Conservation (phyloP, 2,797 vertebrate genomes). For the Philypnodon macrostomus region DNA sequence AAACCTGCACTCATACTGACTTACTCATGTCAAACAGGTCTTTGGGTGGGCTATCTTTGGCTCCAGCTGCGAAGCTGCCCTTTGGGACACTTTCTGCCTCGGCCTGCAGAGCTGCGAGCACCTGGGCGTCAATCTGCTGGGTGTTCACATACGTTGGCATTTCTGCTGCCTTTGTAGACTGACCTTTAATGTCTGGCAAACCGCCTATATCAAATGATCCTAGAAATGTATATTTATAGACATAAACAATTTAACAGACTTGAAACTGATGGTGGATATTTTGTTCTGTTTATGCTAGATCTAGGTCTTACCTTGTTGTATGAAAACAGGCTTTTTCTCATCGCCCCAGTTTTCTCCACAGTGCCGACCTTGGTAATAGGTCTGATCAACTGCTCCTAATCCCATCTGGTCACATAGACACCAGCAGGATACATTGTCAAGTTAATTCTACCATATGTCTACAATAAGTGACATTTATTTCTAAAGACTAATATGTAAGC, state of each 20-base stretch:
- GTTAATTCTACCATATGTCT: not conserved
- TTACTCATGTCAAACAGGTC: constrained; percentile 99
- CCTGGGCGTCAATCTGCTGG: constrained; percentile 83
- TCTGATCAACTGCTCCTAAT: constrained; percentile 82
- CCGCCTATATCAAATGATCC: constrained; percentile 85
- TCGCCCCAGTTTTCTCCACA: constrained; percentile 79
- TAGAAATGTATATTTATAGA: constrained; percentile 46
- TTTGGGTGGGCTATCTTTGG: constrained; percentile 84
- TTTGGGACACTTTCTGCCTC: constrained; percentile 73
- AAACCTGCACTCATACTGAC: constrained; percentile 34
- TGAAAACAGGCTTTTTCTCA: constrained; percentile 78
- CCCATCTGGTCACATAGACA: constrained; percentile 72
- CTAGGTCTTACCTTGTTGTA: constrained; percentile 84
- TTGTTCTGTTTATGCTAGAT: too few species aligned
- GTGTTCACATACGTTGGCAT: constrained; percentile 91
- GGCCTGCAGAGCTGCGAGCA: constrained; percentile 76
- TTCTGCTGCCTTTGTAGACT: constrained; percentile 63
- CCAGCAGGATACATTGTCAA: constrained; percentile 13
- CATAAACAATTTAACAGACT: not conserved
- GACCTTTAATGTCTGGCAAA: constrained; percentile 79
- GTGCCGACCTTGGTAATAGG: constrained; percentile 92
- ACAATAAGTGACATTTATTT: not conserved
- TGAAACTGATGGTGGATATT: not conserved
- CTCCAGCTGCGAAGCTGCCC: constrained; percentile 56
- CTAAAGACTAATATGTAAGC: too few species aligned